Percentiles rank a stretch among this genome's conserved stretches.
Evolutionary conservation across 2,888 invertebrate species (phyloP).

Genomic region (Galerucella pusilla): DNA sequence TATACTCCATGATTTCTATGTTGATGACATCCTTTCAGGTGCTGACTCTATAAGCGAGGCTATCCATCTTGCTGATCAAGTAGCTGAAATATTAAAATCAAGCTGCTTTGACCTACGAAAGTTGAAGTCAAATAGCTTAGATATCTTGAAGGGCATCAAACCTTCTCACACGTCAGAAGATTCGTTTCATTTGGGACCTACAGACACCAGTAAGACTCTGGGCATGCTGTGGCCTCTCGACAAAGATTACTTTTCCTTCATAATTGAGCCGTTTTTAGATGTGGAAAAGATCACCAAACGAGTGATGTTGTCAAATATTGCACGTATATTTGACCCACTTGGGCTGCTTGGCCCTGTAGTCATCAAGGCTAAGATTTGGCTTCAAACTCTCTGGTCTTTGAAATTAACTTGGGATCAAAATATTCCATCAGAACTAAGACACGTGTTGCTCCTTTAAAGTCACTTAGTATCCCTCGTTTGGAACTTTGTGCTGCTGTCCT

Average conservation of each 20-base stretch:
- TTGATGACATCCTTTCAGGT: slow-evolving; percentile 29
- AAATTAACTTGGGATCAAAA: slow-evolving; percentile 31
- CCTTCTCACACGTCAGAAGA: not conserved
- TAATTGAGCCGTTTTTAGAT: not conserved
- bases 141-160: slow-evolving; percentile 17
- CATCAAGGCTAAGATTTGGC: slow-evolving; percentile 23
- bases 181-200: slow-evolving; percentile 19
- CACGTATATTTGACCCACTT: slow-evolving; percentile 30
- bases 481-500: not conserved
- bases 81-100: slow-evolving; percentile 12
- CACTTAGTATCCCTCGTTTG: slow-evolving; percentile 1
- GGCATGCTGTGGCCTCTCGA: slow-evolving; percentile 21
- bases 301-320: slow-evolving; percentile 26
- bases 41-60: slow-evolving; percentile 10
- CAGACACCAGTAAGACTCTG: slow-evolving; percentile 28
- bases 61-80: slow-evolving; percentile 16
- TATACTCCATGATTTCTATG: slow-evolving; percentile 30
- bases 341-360: slow-evolving; percentile 23
- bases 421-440: slow-evolving; percentile 3
- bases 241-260: slow-evolving; percentile 21
- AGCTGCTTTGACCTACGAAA: slow-evolving; percentile 29
- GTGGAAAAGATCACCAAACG: slow-evolving; percentile 18
- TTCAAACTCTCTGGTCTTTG: slow-evolving; percentile 31
- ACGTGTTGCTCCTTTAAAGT: not conserved
- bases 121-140: slow-evolving; percentile 25